These are phyloP conservation scores for Taenioides sp. DNA, from an alignment of 2,797 vertebrate genomes.

Conservation along the genomic window DNA sequence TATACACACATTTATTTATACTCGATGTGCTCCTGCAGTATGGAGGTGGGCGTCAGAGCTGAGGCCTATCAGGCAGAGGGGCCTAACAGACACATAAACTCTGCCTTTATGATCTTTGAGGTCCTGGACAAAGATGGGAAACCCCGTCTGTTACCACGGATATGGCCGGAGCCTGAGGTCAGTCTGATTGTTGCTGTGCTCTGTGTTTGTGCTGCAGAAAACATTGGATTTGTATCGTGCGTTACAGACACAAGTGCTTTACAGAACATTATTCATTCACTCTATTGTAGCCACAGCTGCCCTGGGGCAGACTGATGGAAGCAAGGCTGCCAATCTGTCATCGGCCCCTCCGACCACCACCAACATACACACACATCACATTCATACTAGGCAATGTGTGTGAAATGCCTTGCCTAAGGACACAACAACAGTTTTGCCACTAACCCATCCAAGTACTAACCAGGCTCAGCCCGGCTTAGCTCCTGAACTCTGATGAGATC, in stretches of 20 bases:
- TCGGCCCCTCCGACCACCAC: too few relatives aligned
- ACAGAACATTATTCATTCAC: too few relatives aligned
- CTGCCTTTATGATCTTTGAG: constrained; percentile 94
- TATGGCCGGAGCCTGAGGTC: constrained; percentile 86
- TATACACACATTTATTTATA: not conserved
- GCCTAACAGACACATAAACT: constrained; percentile 88
- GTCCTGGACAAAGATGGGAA: constrained; percentile 81
- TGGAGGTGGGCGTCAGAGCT: constrained; percentile 92
- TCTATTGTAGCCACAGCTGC: too few relatives aligned
- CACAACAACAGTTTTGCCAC: too few relatives aligned
- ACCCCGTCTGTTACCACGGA: constrained; percentile 78
- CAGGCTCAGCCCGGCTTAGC: not conserved
- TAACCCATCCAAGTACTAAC: not conserved
- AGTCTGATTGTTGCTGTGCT: constrained; percentile 33
- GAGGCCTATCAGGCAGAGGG: constrained; percentile 87
- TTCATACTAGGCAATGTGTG: too few relatives aligned
- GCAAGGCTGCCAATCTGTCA: too few relatives aligned
- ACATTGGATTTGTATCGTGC: too few relatives aligned
- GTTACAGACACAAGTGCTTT: too few relatives aligned
- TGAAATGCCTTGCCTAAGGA: too few relatives aligned
- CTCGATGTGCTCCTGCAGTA: constrained; percentile 71
- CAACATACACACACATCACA: too few relatives aligned
- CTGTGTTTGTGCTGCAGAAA: not conserved
- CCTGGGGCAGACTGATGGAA: too few relatives aligned
- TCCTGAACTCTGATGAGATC: too few relatives aligned